Conservation (phyloP, 2,888 invertebrate species). For the Dynastes grantii region DNA sequence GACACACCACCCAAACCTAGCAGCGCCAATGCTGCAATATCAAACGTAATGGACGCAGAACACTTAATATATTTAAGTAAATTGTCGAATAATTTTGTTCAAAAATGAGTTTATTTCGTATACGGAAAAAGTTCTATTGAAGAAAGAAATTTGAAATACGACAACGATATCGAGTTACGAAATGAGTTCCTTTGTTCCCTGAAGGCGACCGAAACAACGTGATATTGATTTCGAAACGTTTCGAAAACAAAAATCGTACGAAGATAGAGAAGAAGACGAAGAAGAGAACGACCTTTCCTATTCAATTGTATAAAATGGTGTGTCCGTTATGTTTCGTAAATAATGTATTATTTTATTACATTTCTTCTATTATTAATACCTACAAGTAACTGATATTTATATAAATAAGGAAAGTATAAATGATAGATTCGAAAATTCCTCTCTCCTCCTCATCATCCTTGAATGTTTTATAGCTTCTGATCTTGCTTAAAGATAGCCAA, state of each 20-base stretch:
- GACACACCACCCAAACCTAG: slow-evolving; percentile 94
- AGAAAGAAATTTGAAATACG: background rate
- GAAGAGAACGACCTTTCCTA: slow-evolving; percentile 2
- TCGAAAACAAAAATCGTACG: background rate
- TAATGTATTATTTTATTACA: slow-evolving; percentile 57
- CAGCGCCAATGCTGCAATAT: slow-evolving; percentile 97
- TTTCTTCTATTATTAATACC: slow-evolving; percentile 54
- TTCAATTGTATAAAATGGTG: slow-evolving; percentile 55
- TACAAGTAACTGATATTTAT: slow-evolving; percentile 45
- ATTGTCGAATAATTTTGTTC: slow-evolving; percentile 20
- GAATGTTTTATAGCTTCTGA: slow-evolving; percentile 48
- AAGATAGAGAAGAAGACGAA: slow-evolving; percentile 19
- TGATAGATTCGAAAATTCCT: slow-evolving; percentile 39
- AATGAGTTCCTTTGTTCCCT: slow-evolving; percentile 27
- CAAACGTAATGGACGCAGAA: slow-evolving; percentile 85
- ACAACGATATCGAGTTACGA: slow-evolving; percentile 18
- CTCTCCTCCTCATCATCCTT: slow-evolving; percentile 33
- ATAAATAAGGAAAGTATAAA: slow-evolving; percentile 23
- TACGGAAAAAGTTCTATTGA: background rate
- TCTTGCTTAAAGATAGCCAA: slow-evolving; percentile 53
- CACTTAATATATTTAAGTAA: slow-evolving; percentile 32
- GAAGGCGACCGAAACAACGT: slow-evolving; percentile 5
- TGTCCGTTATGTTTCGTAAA: slow-evolving; percentile 57
- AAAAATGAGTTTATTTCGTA: slow-evolving; percentile 15
- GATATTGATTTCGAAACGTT: slow-evolving; percentile 6